phyloP scores from a whole-genome alignment of 2,113 vertebrate species.

The Notiomystis cincta region DNA sequence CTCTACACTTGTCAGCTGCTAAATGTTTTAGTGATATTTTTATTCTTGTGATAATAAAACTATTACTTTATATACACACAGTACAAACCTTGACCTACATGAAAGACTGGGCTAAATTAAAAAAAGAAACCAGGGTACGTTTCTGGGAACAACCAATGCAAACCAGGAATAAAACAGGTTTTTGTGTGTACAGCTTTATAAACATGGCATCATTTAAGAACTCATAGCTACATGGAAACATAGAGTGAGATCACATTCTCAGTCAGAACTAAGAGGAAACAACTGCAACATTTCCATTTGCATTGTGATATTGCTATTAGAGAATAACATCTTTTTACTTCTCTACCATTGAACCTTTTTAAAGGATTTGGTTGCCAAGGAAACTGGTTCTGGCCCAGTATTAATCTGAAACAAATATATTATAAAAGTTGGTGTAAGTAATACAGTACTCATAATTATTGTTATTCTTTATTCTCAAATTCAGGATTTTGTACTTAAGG shows the following conservation, averaged over 20 bases:
- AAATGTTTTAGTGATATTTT: conserved; percentile 51
- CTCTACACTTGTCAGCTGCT: conserved; percentile 45
- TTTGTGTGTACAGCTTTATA: conserved; percentile 40
- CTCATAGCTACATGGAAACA: conserved; percentile 40
- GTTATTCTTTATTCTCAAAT: conserved; percentile 43
- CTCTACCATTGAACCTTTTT: conserved; percentile 71
- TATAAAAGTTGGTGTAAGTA: conserved; percentile 67
- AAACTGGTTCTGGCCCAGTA: conserved; percentile 91
- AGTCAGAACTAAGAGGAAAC: conserved; percentile 34
- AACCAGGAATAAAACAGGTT: conserved; percentile 3
- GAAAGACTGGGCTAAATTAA: neutral
- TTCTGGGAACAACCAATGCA: conserved; percentile 54
- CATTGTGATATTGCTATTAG: conserved; percentile 49
- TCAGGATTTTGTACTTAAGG: neutral
- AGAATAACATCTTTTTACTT: conserved; percentile 62
- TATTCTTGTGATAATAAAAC: conserved; percentile 56
- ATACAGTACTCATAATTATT: conserved; percentile 38
- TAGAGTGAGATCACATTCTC: conserved; percentile 52
- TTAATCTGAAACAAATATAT: conserved; percentile 83
- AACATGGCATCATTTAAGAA: conserved; percentile 37
- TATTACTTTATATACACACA: conserved; percentile 8
- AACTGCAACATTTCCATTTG: conserved; percentile 53
- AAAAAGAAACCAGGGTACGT: neutral
- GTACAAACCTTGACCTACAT: conserved; percentile 57
- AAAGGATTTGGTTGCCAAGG: conserved; percentile 90